Evolutionary conservation across 2,113 vertebrate genomes (phyloP).

Genomic region (Neomonachus schauinslandi): DNA sequence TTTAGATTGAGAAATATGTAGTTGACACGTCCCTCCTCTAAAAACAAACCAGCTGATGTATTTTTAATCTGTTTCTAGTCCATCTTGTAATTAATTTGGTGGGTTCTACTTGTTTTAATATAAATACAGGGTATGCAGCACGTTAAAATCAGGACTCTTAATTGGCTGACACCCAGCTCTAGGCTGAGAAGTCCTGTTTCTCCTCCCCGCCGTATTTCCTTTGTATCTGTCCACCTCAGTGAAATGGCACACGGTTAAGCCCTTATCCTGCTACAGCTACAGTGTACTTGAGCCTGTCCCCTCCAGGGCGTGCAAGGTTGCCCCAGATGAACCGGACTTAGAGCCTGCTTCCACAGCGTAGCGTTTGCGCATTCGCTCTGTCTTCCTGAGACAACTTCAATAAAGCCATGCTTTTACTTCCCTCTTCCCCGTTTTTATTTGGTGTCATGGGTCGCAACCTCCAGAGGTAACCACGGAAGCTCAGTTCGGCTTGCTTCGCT

Average conservation of each 20-base stretch:
- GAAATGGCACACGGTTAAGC: slow-evolving; percentile 16
- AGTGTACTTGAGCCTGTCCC: not conserved
- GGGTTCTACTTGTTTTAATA: slow-evolving; percentile 55
- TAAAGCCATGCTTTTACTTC: slow-evolving; percentile 63
- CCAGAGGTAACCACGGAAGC: not conserved
- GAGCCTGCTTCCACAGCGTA: slow-evolving; percentile 43
- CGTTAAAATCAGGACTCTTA: slow-evolving; percentile 24
- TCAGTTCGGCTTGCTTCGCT: not conserved
- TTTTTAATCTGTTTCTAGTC: slow-evolving; percentile 62
- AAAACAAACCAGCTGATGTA: slow-evolving; percentile 46
- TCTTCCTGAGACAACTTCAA: slow-evolving; percentile 78
- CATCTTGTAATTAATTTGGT: slow-evolving; percentile 60
- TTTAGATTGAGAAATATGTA: slow-evolving; percentile 53
- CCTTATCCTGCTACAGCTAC: not conserved
- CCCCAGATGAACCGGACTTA: not conserved
- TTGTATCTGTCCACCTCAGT: not conserved
- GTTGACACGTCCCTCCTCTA: slow-evolving; percentile 11
- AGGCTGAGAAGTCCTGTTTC: not conserved
- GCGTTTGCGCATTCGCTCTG: slow-evolving; percentile 61
- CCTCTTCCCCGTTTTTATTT: not conserved
- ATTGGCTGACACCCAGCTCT: slow-evolving; percentile 45
- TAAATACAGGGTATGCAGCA: slow-evolving; percentile 60
- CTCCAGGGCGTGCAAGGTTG: not conserved
- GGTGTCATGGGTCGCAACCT: not conserved
- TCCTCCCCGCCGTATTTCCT: not conserved